Evolutionary conservation across 1,140 invertebrate species (phyloP).

Genomic region (Lordiphosa stackelbergi): DNA sequence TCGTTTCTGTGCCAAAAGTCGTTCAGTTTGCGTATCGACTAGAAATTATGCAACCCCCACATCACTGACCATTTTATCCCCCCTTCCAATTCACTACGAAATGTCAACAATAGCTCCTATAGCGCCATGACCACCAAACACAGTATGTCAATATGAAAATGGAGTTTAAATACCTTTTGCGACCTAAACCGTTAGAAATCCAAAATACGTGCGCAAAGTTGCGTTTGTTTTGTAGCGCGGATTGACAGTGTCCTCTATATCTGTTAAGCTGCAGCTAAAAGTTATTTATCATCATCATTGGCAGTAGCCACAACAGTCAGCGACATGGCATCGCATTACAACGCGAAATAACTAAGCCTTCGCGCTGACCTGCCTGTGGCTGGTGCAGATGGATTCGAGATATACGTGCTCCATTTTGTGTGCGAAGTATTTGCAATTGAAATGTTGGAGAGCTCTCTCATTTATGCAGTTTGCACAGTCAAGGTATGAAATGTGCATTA

Average conservation of each 20-base stretch:
- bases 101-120: slow-evolving; percentile 25
- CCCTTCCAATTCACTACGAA: slow-evolving; percentile 40
- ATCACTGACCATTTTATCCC: no score
- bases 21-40: slow-evolving; percentile 12
- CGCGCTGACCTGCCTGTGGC: background rate
- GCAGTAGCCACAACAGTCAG: slow-evolving; percentile 20
- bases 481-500: slow-evolving; percentile 26
- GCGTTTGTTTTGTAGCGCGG: slow-evolving; percentile 43
- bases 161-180: slow-evolving; percentile 59
- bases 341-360: slow-evolving; percentile 25
- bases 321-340: slow-evolving; percentile 21
- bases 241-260: slow-evolving; percentile 20
- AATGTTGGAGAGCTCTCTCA: slow-evolving; percentile 14
- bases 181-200: slow-evolving; percentile 37
- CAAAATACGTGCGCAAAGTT: slow-evolving; percentile 64
- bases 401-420: slow-evolving; percentile 62
- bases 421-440: slow-evolving; percentile 53
- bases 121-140: slow-evolving; percentile 34
- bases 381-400: slow-evolving; percentile 11
- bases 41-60: slow-evolving; percentile 50
- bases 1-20: slow-evolving; percentile 40
- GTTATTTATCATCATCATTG: slow-evolving; percentile 34
- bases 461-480: slow-evolving; percentile 44
- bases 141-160: slow-evolving; percentile 54
- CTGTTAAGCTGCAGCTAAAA: slow-evolving; percentile 4